Base-by-base conservation (phyloP, 2,888 invertebrate genomes). In the Mesorhabditis belari region DNA sequence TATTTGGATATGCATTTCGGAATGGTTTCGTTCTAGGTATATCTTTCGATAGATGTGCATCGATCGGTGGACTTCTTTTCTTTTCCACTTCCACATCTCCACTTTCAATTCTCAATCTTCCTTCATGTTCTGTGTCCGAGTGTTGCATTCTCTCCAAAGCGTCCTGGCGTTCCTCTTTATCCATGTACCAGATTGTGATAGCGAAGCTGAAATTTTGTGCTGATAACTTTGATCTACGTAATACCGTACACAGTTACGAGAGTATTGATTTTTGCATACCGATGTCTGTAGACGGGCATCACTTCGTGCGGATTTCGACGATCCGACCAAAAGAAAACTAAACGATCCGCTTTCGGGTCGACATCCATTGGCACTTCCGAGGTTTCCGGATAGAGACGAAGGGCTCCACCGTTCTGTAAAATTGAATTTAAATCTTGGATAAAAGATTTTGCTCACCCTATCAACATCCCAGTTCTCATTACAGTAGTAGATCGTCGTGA, bases 311-410 rank as follows among this genome's bases (percentile, higher is more conserved):
- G 95, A 84, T 94, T 95, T 72, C 95, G 86, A 75, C 90, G 85
- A 80, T 95, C 95, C 0, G 95, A 95, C 95, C 95, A 96, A 85
- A 96, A 96, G 84, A 94, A 93, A 76, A 95, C 85, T 82, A 95
- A 87, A 63, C 94, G 85, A 83, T 96, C 94, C 83, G 94, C 93
- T 58, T 89, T 85, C 0, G 95, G 95, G 80, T 90, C 92, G 77
- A 96, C 91, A 80, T 92, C 89, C 53, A 87, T 90, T 79, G 88
- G 87, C 73, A 90, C 88, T 44, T 87, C 86, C 83, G 87, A 87
- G 27, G 90, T 90, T 82, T 90, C 90, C 0, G 94, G 94, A 80
- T 91, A 92, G 82, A 96, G 91, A 82, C 93, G 87, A 72, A 95
- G 85, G 50, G 92, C 85, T 9, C 95, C 95, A 3, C 95, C 95